A percentile compares a stretch with the other conserved stretches of the same genome.
These are phyloP conservation scores for Platichthys flesus DNA, from an alignment of 2,113 vertebrate species.

Conservation along the genomic window DNA sequence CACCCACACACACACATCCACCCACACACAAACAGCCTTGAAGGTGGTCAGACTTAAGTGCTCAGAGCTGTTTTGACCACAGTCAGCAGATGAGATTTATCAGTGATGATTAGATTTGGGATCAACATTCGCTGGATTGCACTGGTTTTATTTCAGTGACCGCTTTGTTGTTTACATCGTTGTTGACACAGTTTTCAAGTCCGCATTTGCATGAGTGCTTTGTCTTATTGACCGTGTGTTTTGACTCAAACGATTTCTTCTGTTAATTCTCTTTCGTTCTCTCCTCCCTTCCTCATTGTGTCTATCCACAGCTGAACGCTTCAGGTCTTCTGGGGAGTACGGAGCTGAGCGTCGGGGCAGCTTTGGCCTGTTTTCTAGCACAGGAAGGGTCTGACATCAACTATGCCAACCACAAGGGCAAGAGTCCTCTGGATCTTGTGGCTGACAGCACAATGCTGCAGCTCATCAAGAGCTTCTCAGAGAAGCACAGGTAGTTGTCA, in stretches of 20 bases:
- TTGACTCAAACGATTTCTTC: neutral
- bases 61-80: constrained; percentile 32
- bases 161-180: constrained; percentile 8
- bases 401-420: constrained; percentile 95
- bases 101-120: constrained; percentile 35
- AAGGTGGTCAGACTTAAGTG: constrained; percentile 44
- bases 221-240: neutral
- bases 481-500: constrained; percentile 89
- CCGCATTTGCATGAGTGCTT: neutral
- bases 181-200: constrained; percentile 14
- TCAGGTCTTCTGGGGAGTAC: constrained; percentile 88
- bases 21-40: constrained; percentile 24
- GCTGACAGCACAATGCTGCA: constrained; percentile 85
- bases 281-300: neutral
- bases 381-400: constrained; percentile 93
- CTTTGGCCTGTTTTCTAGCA: constrained; percentile 92
- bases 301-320: constrained; percentile 83
- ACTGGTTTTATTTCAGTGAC: constrained; percentile 19
- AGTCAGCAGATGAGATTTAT: constrained; percentile 55
- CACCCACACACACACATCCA: constrained; percentile 24
- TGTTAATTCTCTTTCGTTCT: neutral
- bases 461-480: constrained; percentile 91
- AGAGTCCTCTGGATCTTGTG: constrained; percentile 91
- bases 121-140: constrained; percentile 22
- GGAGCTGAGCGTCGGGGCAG: constrained; percentile 88